These are phyloP conservation scores for Mya arenaria DNA, from an alignment of 1,140 invertebrate genomes.

Conservation along the genomic window DNA sequence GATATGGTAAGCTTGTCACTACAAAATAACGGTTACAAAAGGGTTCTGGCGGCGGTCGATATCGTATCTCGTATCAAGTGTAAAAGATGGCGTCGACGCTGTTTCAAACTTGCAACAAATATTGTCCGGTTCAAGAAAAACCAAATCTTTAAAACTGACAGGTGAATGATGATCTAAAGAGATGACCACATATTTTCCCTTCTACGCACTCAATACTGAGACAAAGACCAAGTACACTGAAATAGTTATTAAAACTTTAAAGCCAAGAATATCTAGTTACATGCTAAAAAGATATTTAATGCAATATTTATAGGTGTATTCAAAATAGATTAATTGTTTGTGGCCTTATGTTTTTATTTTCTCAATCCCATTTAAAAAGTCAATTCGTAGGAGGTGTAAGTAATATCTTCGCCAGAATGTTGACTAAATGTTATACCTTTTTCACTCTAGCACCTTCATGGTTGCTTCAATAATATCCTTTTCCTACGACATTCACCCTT, in stretches of 20 bases:
- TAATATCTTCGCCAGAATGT: no score
- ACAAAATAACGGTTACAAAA: constrained; percentile 19
- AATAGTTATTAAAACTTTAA: constrained; percentile 23
- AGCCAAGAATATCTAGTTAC: constrained; percentile 29
- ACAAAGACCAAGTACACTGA: constrained; percentile 28
- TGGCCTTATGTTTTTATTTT: no score
- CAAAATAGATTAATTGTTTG: no score
- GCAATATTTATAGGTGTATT: no score
- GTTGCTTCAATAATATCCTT: no score
- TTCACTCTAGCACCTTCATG: no score
- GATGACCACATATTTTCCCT: constrained; percentile 12
- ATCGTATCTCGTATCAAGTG: constrained; percentile 11
- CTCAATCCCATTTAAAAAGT: no score
- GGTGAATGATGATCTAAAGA: neutral
- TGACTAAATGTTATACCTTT: no score
- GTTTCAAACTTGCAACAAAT: neutral
- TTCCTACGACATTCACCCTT: no score
- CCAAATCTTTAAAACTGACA: constrained; percentile 1
- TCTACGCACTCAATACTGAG: neutral
- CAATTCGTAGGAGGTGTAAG: no score
- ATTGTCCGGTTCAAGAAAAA: neutral
- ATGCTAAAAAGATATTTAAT: constrained; percentile 32
- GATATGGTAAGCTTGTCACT: constrained; percentile 1
- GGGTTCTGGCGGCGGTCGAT: constrained; percentile 6
- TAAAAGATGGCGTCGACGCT: neutral